Conservation (phyloP, 2,113 vertebrate genomes). For the Phrynosoma platyrhinos region DNA sequence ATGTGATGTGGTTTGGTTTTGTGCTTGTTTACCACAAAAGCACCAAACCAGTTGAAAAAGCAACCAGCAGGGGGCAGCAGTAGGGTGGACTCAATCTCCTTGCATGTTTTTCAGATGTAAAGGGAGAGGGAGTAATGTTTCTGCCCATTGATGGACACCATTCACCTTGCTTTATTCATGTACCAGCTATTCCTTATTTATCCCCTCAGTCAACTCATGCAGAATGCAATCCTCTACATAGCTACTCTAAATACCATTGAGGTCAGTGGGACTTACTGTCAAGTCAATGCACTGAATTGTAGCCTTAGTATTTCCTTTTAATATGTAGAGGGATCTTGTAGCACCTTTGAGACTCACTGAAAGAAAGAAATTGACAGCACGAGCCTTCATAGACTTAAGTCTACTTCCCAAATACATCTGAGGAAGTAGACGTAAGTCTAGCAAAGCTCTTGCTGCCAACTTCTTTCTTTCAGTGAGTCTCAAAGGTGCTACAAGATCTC, state of each 20-base stretch:
- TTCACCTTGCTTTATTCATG: not conserved
- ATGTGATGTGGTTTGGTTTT: no score
- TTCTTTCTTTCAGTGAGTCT: no score
- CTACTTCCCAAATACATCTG: no score
- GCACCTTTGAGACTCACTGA: no score
- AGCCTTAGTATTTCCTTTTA: not conserved
- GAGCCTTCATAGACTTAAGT: no score
- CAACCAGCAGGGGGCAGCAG: conserved; percentile 67
- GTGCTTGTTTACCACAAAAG: not conserved
- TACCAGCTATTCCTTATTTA: conserved; percentile 24
- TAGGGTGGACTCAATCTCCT: not conserved
- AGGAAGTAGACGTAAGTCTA: no score
- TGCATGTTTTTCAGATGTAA: not conserved
- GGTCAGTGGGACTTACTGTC: not conserved
- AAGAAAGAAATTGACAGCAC: no score
- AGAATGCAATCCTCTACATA: not conserved
- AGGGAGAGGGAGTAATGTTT: not conserved
- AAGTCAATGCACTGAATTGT: not conserved
- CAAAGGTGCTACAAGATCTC: no score
- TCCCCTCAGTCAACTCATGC: conserved; percentile 37
- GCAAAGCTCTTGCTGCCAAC: no score
- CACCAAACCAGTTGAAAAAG: not conserved
- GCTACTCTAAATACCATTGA: not conserved
- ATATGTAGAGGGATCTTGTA: no score
- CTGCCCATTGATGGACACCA: conserved; percentile 48